phyloP scores from a whole-genome alignment of 1,140 invertebrate species.

The Lysiphlebus fabarum region DNA sequence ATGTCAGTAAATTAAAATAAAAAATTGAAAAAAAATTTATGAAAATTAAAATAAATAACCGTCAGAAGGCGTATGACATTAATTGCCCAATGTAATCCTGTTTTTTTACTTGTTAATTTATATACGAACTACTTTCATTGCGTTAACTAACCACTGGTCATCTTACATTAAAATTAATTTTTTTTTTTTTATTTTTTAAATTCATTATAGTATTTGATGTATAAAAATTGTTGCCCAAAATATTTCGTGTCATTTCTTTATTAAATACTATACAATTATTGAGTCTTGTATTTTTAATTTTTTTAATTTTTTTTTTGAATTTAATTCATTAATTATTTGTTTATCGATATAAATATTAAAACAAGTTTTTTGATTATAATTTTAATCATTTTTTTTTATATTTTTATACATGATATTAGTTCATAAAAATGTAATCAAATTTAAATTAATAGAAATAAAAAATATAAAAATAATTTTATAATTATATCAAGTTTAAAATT shows the following conservation, averaged over 20 bases:
- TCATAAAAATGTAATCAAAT: no score
- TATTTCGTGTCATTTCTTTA: constrained; percentile 49
- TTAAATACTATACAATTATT: constrained; percentile 43
- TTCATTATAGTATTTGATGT: constrained; percentile 39
- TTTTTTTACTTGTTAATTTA: constrained; percentile 19
- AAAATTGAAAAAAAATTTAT: constrained; percentile 15
- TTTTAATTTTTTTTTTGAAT: constrained; percentile 21
- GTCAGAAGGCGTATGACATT: constrained; percentile 24
- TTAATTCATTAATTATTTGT: constrained; percentile 5
- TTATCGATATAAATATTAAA: no score
- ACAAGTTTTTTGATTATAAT: constrained; percentile 16
- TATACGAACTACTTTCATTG: constrained; percentile 21
- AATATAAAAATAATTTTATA: no score
- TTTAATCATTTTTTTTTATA: not conserved
- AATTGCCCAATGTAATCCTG: constrained; percentile 26
- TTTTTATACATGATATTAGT: no score
- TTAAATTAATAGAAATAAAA: no score
- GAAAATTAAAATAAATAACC: constrained; percentile 4
- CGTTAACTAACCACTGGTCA: constrained; percentile 8
- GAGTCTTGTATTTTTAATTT: constrained; percentile 18
- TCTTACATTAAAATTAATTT: not conserved
- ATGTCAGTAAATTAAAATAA: constrained; percentile 12
- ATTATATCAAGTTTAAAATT: no score
- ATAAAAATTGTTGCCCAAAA: constrained; percentile 40
- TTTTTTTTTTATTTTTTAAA: constrained; percentile 8